Evolutionary conservation across 2,888 invertebrate genomes (phyloP), one percentile per base, ranked within the genome.

Genomic region (Hartigia nigra): DNA sequence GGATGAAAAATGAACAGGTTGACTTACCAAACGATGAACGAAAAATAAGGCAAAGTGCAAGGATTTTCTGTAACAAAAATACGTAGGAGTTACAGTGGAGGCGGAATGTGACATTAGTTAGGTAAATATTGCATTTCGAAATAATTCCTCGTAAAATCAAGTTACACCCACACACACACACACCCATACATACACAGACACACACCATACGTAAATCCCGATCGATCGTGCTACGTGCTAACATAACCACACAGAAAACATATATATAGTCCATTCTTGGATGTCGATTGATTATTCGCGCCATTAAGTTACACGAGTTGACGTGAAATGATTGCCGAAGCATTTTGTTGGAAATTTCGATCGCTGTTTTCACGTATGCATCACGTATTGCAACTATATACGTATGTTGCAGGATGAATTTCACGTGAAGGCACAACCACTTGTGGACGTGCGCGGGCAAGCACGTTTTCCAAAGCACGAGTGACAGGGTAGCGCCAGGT

Each of bases 391-490:
- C 23, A 55, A 9, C 55, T 23, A 23, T 55, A 23, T 34, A 34
- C 34, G 4, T 55, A 55, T 55, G 55, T 23, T 55, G 55, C 55
- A 55, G 23, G 55, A 55, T 55, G 23, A 5, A 39, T 23, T 55
- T 55, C 37, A 37, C 75, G 35, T n/a, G 31, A 37, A 11, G 74
- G 81, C 79, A 84, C 87, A 88, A 90, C 90, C 90, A 90, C 90
- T 90, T 90, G 90, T 90, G 88, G 90, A 88, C 89, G 79, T 34
- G 72, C 72, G 34, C 72, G 34, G 72, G 72, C 31, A 72, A 72
- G 34, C 55, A 55, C 55, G 55, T 55, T 55, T 55, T 55, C 55
- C 55, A 23, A 55, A 55, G 55, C 55, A 55, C 55, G 55, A 55
- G 55, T 55, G 55, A 55, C 55, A 23, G 55, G 55, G 55, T 55